phyloP scores from a whole-genome alignment of 2,888 invertebrate genomes.

The Mechanitis mazaeus region DNA sequence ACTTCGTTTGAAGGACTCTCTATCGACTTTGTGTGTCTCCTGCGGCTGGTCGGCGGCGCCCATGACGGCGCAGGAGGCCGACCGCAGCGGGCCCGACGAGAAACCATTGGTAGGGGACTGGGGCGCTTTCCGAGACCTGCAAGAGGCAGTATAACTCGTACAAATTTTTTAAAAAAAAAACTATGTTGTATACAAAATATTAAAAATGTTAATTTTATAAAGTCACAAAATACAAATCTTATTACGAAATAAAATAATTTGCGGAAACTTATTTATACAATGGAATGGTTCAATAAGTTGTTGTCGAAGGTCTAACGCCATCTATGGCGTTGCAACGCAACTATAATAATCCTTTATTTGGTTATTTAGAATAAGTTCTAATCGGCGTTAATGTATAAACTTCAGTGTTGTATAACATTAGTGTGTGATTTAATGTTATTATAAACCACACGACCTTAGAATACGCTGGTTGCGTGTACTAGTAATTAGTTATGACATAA shows the following conservation, averaged over 20 bases:
- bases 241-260: conserved; percentile 1
- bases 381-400: neutral
- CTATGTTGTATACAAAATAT: too few species aligned
- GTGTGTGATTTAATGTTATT: too few species aligned
- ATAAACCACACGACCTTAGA: too few species aligned
- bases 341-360: conserved; percentile 22
- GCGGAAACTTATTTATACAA: conserved; percentile 4
- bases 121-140: conserved; percentile 65
- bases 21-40: conserved; percentile 42
- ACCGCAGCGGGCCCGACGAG: conserved; percentile 61
- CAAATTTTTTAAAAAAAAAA: neutral
- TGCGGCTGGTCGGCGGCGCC: conserved; percentile 53
- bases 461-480: too few species aligned
- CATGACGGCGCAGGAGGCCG: conserved; percentile 65
- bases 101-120: conserved; percentile 63
- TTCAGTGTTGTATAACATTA: too few species aligned
- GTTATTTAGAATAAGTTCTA: conserved; percentile 20
- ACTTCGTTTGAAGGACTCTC: conserved; percentile 67
- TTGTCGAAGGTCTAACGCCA: conserved; percentile 18
- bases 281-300: conserved; percentile 9
- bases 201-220: too few species aligned
- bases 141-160: conserved; percentile 6
- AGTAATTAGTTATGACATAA: neutral
- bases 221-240: neutral
- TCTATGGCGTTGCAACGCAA: conserved; percentile 20